These are phyloP conservation scores for Ptychoptera albimana DNA, from an alignment of 2,888 invertebrate species.

Conservation along the genomic window DNA sequence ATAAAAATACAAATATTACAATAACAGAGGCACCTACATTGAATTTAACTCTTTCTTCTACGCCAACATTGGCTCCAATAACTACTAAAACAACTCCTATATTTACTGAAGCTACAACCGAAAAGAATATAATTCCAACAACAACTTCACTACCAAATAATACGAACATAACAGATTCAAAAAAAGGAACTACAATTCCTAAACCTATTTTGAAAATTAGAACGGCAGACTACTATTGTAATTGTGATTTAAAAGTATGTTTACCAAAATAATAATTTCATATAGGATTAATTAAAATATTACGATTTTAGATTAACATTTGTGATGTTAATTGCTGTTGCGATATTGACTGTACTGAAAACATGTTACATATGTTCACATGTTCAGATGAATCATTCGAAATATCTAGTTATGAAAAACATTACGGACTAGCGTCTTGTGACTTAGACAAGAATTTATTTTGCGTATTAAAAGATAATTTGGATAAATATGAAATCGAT, in stretches of 20 bases:
- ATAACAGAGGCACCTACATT: background rate
- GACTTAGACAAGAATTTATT: slow-evolving; percentile 23
- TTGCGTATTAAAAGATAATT: slow-evolving; percentile 23
- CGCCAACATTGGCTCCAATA: slow-evolving; percentile 2
- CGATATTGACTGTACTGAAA: slow-evolving; percentile 45
- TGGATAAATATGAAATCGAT: slow-evolving; percentile 3
- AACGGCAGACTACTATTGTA: slow-evolving; percentile 28
- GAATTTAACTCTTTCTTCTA: background rate
- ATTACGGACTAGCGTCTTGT: slow-evolving; percentile 24
- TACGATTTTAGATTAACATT: slow-evolving; percentile 21
- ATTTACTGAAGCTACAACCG: slow-evolving; percentile 3
- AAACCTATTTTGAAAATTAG: slow-evolving; percentile 7
- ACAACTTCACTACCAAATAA: slow-evolving; percentile 5
- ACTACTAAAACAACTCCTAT: background rate
- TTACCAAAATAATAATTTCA: too few species aligned
- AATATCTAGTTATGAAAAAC: slow-evolving; percentile 19
- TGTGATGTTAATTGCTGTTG: slow-evolving; percentile 75
- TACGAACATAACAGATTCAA: slow-evolving; percentile 8
- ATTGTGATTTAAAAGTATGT: slow-evolving; percentile 39
- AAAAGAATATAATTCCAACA: slow-evolving; percentile 5
- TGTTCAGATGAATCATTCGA: slow-evolving; percentile 14
- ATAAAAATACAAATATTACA: slow-evolving; percentile 4
- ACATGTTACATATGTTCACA: slow-evolving; percentile 18
- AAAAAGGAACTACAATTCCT: slow-evolving; percentile 5
- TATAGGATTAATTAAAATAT: background rate